Conservation (phyloP, 2,888 invertebrate genomes). For the Sarcophaga rosellei region DNA sequence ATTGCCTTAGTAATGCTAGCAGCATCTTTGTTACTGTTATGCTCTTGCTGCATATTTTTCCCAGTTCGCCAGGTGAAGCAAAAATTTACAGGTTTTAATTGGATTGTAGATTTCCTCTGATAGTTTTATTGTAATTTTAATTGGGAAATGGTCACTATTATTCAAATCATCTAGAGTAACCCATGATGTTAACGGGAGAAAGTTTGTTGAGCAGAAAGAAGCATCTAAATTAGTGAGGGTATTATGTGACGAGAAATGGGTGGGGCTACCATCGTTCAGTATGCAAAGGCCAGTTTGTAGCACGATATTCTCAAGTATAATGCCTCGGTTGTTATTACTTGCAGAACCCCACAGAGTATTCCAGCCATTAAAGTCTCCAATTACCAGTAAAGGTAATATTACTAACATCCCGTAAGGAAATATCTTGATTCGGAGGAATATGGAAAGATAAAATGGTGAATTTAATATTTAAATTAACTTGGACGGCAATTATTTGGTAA, state of each 20-base stretch:
- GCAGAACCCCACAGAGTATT: too few relatives aligned
- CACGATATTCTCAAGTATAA: not conserved
- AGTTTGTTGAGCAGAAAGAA: not conserved
- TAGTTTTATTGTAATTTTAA: not conserved
- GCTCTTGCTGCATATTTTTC: not conserved
- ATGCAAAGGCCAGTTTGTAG: not conserved
- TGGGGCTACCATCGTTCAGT: slow-evolving; percentile 6
- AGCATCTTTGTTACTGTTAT: not conserved
- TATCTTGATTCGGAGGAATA: too few relatives aligned
- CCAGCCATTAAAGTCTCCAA: too few relatives aligned
- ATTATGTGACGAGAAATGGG: too few relatives aligned
- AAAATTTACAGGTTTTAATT: not conserved
- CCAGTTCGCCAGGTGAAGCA: not conserved
- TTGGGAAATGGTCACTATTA: slow-evolving; percentile 27
- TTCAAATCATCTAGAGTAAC: slow-evolving; percentile 5
- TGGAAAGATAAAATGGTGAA: too few relatives aligned
- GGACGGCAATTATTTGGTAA: too few relatives aligned
- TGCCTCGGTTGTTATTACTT: too few relatives aligned
- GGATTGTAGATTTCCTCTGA: not conserved
- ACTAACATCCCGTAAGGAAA: too few relatives aligned
- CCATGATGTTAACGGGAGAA: slow-evolving; percentile 7
- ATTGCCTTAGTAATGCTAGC: too few relatives aligned
- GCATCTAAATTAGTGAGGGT: not conserved
- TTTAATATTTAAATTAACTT: too few relatives aligned
- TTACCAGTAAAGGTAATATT: too few relatives aligned